Base-by-base conservation (phyloP, 2,888 invertebrate genomes). In the Melieria omissa region DNA sequence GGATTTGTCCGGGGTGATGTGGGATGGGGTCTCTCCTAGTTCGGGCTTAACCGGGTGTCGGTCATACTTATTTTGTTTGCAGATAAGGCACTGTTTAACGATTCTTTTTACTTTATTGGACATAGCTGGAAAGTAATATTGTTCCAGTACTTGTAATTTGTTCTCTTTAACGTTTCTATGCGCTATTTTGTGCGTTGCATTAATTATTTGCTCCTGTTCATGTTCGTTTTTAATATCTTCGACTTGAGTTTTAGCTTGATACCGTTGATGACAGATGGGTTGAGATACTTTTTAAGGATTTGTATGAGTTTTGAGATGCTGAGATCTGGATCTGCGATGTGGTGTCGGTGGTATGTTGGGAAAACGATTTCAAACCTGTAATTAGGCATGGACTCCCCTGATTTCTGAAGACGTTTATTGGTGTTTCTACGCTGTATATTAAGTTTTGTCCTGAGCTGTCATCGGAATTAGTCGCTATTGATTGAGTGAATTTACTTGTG, bases 191-290 rank as follows among this genome's bases (percentile, higher is more conserved):
- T 29, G 29, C 2, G 29, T 29, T 29, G 29, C 29, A 29, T 3
- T 29, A 29, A 71, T 67, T n/a, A 52, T 46, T 67, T 70, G 45
- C 4, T 52, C 62, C 61, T 74, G 72, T 49, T 65, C 29, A 8
- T 49, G n/a, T 55, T 67, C 70, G 54, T 70, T 58, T 14, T 14
- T 14, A 12, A 75, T 10, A 49, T 74, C 73, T 55, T 70, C 52
- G 6, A 75, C 74, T 58, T 44, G 14, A 61, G 12, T 52, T 70
- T 72, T 73, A n/a, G 72, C 70, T 61, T 61, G 6, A 75, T 49
- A 10, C 73, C 65, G 42, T 73, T 73, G 9, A 71, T 71, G 3
- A 69, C 54, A n/a, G 52, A 41, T 5, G 71, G 75, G 49, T 74
- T 73, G 52, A 75, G 42, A 12, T 52, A 64, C n/a, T 61, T 55